Percentiles rank a stretch among this genome's conserved stretches.
Evolutionary conservation across 35 echinoderm and acorn worm genomes (phyloP).

Genomic region (Apostichopus parvimensis): DNA sequence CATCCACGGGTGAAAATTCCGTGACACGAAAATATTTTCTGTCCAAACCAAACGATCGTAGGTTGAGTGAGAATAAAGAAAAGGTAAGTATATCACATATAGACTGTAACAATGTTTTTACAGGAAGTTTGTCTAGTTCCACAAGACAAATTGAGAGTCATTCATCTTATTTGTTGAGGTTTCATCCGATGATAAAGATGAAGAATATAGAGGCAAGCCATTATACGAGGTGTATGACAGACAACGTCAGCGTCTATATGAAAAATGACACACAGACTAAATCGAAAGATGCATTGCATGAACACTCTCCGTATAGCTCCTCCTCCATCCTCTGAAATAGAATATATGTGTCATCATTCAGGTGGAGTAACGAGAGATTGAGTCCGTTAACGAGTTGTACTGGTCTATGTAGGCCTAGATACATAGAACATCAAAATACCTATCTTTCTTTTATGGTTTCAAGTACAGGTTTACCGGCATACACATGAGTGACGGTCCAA

Average conservation of each 20-base stretch:
- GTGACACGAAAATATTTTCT: not conserved
- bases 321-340: not conserved
- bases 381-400: not conserved
- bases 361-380: not conserved
- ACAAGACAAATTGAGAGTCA: not conserved
- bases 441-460: too few relatives aligned
- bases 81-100: not conserved
- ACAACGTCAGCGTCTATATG: not conserved
- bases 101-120: not conserved
- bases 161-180: not conserved
- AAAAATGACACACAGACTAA: not conserved
- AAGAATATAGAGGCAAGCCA: not conserved
- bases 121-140: constrained; percentile 13
- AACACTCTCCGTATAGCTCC: too few relatives aligned
- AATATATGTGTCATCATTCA: not conserved
- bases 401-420: too few relatives aligned
- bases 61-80: not conserved
- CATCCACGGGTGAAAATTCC: not conserved
- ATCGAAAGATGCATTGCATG: not conserved
- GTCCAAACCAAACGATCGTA: not conserved
- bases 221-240: not conserved
- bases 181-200: not conserved
- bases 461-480: too few relatives aligned
- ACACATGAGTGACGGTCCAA: too few relatives aligned
- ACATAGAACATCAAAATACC: too few relatives aligned